Evolutionary conservation across 2,888 invertebrate species (phyloP).

Genomic region (Aspidapion aeneum): DNA sequence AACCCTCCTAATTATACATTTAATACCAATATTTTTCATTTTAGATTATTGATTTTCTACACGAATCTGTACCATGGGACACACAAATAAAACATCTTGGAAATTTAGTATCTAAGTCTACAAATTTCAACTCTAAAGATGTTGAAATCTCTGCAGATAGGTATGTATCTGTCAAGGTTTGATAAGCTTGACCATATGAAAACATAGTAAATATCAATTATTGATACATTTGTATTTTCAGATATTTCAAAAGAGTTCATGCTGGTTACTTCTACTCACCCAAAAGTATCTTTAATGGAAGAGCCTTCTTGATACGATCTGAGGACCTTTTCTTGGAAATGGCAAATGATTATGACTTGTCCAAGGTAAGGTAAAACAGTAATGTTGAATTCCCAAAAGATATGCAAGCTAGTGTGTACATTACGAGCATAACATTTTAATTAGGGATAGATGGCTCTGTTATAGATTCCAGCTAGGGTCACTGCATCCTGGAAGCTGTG

Average conservation of each 20-base stretch:
- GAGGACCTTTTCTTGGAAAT: slow-evolving; percentile 14
- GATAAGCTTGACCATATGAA: background rate
- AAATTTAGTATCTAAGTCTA: slow-evolving; percentile 21
- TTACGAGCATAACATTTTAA: too few relatives aligned
- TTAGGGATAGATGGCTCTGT: too few relatives aligned
- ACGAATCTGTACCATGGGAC: slow-evolving; percentile 7
- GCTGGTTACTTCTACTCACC: slow-evolving; percentile 24
- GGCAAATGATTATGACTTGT: slow-evolving; percentile 24
- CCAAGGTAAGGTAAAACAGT: slow-evolving; percentile 20
- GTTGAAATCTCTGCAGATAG: slow-evolving; percentile 17
- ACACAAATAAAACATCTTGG: slow-evolving; percentile 14
- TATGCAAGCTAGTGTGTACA: too few relatives aligned
- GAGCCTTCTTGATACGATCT: slow-evolving; percentile 21
- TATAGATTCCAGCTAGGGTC: too few relatives aligned
- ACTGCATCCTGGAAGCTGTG: too few relatives aligned
- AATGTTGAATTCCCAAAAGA: too few relatives aligned
- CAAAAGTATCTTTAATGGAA: slow-evolving; percentile 16
- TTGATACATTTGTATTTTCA: too few relatives aligned
- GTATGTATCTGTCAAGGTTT: slow-evolving; percentile 5
- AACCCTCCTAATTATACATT: too few relatives aligned
- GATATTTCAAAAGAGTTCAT: slow-evolving; percentile 19
- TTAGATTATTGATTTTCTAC: slow-evolving; percentile 16
- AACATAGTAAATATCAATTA: too few relatives aligned
- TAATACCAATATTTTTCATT: slow-evolving; percentile 7
- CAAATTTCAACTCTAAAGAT: slow-evolving; percentile 12